These are phyloP conservation scores for Aphaenogaster ashmeadi DNA, from an alignment of 1,140 invertebrate species.

Conservation along the genomic window DNA sequence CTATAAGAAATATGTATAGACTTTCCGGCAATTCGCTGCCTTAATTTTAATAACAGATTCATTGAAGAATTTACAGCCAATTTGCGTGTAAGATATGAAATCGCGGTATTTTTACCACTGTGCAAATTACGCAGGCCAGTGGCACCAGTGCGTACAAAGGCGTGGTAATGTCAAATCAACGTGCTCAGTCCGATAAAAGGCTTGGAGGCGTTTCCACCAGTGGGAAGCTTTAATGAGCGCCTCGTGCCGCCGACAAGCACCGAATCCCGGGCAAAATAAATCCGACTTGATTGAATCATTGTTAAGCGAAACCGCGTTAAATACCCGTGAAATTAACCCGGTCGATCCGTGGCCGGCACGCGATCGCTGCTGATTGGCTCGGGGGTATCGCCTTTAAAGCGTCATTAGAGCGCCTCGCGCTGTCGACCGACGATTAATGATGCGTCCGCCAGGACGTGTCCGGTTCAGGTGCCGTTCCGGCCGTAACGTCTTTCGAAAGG, in stretches of 20 bases:
- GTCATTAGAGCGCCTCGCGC: slow-evolving; percentile 69
- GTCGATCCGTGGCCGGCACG: slow-evolving; percentile 75
- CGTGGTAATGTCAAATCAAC: slow-evolving; percentile 9
- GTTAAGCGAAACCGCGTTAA: slow-evolving; percentile 83
- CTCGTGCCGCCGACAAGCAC: slow-evolving; percentile 75
- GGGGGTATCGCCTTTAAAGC: slow-evolving; percentile 80
- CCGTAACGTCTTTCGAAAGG: slow-evolving; percentile 34
- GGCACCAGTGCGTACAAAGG: slow-evolving; percentile 48
- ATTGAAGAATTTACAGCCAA: neutral
- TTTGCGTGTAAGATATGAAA: neutral
- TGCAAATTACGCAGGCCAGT: slow-evolving; percentile 23
- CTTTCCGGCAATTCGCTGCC: neutral
- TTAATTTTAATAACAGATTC: neutral
- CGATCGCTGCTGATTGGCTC: slow-evolving; percentile 79
- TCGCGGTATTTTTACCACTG: neutral
- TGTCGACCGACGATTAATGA: slow-evolving; percentile 78
- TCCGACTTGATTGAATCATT: slow-evolving; percentile 85
- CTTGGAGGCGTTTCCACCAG: slow-evolving; percentile 72
- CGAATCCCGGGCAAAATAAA: slow-evolving; percentile 78
- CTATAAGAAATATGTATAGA: neutral
- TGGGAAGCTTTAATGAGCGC: slow-evolving; percentile 78
- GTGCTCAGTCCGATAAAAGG: slow-evolving; percentile 69
- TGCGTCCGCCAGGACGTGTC: slow-evolving; percentile 56
- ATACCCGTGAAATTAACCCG: slow-evolving; percentile 86
- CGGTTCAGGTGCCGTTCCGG: slow-evolving; percentile 42